A percentile compares a stretch with the other conserved stretches of the same genome.
phyloP scores from a whole-genome alignment of 2,888 invertebrate genomes.

The Seladonia tumulorum region DNA sequence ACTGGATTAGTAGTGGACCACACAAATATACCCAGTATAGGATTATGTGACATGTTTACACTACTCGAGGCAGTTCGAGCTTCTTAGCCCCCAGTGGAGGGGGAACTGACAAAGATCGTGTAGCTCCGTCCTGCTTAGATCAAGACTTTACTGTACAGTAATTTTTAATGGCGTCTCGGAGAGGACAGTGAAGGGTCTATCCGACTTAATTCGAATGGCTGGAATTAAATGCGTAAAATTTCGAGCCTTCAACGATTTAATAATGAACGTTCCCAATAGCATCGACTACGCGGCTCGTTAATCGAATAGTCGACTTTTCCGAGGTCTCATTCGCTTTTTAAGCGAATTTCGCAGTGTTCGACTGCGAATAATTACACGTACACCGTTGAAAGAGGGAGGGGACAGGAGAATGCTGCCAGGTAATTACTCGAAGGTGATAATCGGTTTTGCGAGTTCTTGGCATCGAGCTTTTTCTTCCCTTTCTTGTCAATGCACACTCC shows the following conservation, averaged over 20 bases:
- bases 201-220: not conserved
- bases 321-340: conserved; percentile 21
- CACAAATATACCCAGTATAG: no score
- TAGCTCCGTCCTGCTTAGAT: no score
- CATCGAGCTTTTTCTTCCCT: conserved; percentile 40
- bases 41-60: no score
- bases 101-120: no score
- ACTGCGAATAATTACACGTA: conserved; percentile 48
- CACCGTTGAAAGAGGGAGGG: not conserved
- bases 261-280: not conserved
- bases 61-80: no score
- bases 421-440: conserved; percentile 59
- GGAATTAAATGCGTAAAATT: not conserved
- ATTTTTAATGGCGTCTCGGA: no score
- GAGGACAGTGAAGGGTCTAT: no score
- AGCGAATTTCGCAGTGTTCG: conserved; percentile 23
- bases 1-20: no score
- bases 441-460: conserved; percentile 53
- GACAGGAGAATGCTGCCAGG: conserved; percentile 27
- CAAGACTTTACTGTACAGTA: no score
- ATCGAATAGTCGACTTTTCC: not conserved
- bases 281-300: not conserved
- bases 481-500: conserved; percentile 20
- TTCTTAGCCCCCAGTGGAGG: no score
- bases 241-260: not conserved